These are phyloP conservation scores for Rhinoraja longicauda DNA, from an alignment of 2,797 vertebrate genomes.

Conservation along the genomic window DNA sequence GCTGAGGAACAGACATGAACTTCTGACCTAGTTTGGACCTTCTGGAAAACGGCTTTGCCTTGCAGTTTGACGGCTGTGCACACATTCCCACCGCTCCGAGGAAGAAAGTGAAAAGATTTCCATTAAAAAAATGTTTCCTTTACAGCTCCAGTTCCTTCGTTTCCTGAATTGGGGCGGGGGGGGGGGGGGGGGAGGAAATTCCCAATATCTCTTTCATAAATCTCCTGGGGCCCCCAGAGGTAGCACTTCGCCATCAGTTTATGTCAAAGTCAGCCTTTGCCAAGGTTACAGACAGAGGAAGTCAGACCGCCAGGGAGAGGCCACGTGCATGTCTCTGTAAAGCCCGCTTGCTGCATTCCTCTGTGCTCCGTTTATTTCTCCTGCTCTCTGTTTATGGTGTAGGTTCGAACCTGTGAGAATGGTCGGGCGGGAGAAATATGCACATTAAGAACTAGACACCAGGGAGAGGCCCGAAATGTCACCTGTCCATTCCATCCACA, in stretches of 20 bases:
- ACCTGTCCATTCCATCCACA: too few relatives aligned
- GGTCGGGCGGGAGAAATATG: neutral
- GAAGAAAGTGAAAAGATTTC: slow-evolving; percentile 14
- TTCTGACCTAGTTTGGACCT: neutral
- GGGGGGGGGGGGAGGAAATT: neutral
- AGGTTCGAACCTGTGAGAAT: neutral
- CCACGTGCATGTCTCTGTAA: slow-evolving; percentile 11
- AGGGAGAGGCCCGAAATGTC: neutral
- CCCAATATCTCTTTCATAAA: slow-evolving; percentile 15
- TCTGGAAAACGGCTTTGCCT: neutral
- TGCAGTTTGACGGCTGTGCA: neutral
- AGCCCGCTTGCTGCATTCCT: neutral
- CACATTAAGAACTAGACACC: neutral
- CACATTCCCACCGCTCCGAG: too few relatives aligned
- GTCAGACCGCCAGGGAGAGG: neutral
- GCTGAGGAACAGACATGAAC: neutral
- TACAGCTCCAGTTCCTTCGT: slow-evolving; percentile 16
- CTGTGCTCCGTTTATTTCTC: neutral
- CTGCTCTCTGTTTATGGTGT: neutral
- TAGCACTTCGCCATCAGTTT: slow-evolving; percentile 10
- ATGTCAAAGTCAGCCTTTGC: neutral
- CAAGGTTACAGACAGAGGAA: slow-evolving; percentile 9
- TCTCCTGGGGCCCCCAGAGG: slow-evolving; percentile 28
- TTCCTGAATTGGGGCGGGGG: slow-evolving; percentile 19
- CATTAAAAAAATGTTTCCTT: neutral